These are phyloP conservation scores for Eupithecia exiguata DNA, from an alignment of 2,888 invertebrate genomes.

Conservation along the genomic window DNA sequence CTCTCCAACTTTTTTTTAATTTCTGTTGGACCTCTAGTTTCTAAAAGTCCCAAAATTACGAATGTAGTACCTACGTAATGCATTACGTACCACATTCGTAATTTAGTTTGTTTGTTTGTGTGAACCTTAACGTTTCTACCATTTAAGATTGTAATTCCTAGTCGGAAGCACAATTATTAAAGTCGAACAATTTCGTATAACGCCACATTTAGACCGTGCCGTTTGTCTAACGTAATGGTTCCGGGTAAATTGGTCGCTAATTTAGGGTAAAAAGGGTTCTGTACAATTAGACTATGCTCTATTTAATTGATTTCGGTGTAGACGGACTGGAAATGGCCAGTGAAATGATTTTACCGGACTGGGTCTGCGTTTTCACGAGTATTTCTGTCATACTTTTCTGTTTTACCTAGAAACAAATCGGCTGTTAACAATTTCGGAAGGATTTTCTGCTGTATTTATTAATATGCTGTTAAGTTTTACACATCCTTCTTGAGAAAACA, in stretches of 20 bases:
- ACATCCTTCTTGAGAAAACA: neutral
- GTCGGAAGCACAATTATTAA: neutral
- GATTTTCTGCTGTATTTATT: neutral
- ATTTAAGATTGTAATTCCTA: conserved; percentile 3
- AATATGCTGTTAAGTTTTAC: neutral
- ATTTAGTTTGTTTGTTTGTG: too few species aligned
- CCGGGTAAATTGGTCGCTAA: conserved; percentile 11
- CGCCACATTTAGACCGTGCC: neutral
- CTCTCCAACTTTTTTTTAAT: neutral
- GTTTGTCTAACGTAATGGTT: conserved; percentile 7
- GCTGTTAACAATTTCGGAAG: neutral
- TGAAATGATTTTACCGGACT: neutral
- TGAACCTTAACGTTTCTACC: too few species aligned
- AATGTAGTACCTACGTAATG: neutral
- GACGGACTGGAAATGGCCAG: conserved; percentile 1
- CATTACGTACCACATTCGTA: too few species aligned
- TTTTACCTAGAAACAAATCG: too few species aligned
- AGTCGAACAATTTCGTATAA: conserved; percentile 6
- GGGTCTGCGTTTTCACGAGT: neutral
- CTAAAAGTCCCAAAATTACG: neutral
- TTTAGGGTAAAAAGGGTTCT: conserved; percentile 16
- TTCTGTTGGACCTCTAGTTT: neutral
- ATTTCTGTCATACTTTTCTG: neutral
- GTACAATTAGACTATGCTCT: conserved; percentile 2
- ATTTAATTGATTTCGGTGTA: conserved; percentile 19